Percentiles rank a stretch among this genome's conserved stretches.
Evolutionary conservation across 2,113 vertebrate genomes (phyloP).

Genomic region (Sapayoa aenigma): DNA sequence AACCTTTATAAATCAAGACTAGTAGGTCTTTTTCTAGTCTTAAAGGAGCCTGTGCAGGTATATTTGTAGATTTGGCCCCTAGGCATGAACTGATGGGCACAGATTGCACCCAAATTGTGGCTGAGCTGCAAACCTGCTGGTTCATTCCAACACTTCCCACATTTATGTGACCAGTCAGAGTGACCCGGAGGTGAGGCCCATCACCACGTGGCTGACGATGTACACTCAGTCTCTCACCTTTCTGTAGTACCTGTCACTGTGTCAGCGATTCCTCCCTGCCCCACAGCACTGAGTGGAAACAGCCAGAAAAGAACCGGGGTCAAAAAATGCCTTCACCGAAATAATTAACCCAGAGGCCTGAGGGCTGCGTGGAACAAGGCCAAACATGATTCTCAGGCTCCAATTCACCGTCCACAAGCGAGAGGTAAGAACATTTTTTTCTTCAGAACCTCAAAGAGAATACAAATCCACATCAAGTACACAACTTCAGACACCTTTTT

Average conservation of each 20-base stretch:
- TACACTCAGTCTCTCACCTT: not conserved
- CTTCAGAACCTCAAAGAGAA: not conserved
- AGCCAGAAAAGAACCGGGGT: not conserved
- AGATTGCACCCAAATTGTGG: rapidly evolving
- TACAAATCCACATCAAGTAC: not conserved
- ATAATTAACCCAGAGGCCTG: not conserved
- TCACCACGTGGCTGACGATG: not conserved
- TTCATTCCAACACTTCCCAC: not conserved
- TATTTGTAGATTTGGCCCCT: not conserved
- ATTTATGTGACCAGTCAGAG: not conserved
- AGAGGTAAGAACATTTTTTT: not conserved
- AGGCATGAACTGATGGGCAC: not conserved
- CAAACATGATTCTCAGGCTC: not conserved
- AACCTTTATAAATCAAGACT: not conserved
- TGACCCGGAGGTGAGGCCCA: not conserved
- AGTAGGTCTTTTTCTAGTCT: not conserved
- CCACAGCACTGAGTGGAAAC: rapidly evolving
- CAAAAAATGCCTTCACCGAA: not conserved
- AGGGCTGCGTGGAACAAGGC: not conserved
- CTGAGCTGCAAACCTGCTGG: not conserved
- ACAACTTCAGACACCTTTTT: not conserved
- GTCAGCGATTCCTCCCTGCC: not conserved
- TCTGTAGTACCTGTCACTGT: not conserved
- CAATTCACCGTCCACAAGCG: not conserved
- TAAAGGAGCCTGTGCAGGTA: not conserved